Conservation (phyloP, 1,140 invertebrate species). For the Aphelenchoides fujianensis region DNA sequence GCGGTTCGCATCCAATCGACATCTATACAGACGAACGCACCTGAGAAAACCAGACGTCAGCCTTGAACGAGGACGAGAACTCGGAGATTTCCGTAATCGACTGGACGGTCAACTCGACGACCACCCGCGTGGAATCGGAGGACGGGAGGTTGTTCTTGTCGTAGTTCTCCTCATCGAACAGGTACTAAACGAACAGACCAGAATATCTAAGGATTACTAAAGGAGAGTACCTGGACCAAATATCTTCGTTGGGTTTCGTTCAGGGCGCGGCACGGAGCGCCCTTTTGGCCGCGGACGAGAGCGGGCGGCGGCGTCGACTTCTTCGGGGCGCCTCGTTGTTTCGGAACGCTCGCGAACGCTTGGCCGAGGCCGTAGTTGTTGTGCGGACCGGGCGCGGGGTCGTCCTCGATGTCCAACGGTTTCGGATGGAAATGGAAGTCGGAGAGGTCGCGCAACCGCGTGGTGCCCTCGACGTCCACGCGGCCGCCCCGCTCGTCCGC, state of each 20-base stretch:
- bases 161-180: conserved; percentile 54
- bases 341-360: too few relatives aligned
- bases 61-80: conserved; percentile 59
- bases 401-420: too few relatives aligned
- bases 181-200: conserved; percentile 44
- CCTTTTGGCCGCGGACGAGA: conserved; percentile 1
- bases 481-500: neutral
- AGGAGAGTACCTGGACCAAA: conserved; percentile 47
- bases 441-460: neutral
- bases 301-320: neutral
- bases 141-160: conserved; percentile 61
- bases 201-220: neutral
- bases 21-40: neutral
- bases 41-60: conserved; percentile 57
- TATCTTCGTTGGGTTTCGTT: conserved; percentile 54
- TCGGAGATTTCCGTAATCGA: conserved; percentile 60
- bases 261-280: conserved; percentile 18
- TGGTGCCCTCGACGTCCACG: too few relatives aligned
- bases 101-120: conserved; percentile 60
- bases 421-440: conserved; percentile 12
- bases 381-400: too few relatives aligned
- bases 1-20: too few relatives aligned
- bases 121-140: conserved; percentile 53
- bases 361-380: too few relatives aligned
- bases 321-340: too few relatives aligned